Percentiles rank a stretch among this genome's conserved stretches.
phyloP scores from a whole-genome alignment of 2,797 vertebrate species.

The Gallirallus australis region DNA sequence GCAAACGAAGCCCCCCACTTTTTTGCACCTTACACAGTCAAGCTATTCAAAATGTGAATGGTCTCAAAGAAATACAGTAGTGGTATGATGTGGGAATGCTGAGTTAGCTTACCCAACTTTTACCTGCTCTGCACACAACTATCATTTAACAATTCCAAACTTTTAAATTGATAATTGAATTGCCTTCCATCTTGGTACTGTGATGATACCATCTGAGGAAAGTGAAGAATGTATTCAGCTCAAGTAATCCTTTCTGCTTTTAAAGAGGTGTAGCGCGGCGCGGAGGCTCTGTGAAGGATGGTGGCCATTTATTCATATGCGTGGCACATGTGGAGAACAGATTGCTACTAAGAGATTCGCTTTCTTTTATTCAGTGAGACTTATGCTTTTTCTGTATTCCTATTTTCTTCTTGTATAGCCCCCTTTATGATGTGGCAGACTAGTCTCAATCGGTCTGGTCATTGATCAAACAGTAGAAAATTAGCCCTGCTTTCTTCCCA shows the following conservation, averaged over 20 bases:
- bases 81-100: background rate
- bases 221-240: background rate
- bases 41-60: background rate
- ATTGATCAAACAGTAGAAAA: background rate
- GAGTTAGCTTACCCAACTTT: background rate
- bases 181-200: background rate
- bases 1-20: too few relatives aligned
- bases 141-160: background rate
- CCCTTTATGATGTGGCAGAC: background rate
- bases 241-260: background rate
- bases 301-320: background rate
- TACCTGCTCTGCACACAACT: background rate
- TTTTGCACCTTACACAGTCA: background rate
- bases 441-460: background rate
- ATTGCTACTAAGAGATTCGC: background rate
- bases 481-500: background rate
- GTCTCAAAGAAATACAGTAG: background rate
- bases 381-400: background rate
- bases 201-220: background rate
- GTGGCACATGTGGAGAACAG: background rate
- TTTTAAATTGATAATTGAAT: background rate
- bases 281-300: background rate
- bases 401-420: background rate
- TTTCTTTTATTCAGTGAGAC: background rate
- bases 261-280: background rate